phyloP scores from a whole-genome alignment of 2,113 vertebrate genomes.

The Mus spicilegus region DNA sequence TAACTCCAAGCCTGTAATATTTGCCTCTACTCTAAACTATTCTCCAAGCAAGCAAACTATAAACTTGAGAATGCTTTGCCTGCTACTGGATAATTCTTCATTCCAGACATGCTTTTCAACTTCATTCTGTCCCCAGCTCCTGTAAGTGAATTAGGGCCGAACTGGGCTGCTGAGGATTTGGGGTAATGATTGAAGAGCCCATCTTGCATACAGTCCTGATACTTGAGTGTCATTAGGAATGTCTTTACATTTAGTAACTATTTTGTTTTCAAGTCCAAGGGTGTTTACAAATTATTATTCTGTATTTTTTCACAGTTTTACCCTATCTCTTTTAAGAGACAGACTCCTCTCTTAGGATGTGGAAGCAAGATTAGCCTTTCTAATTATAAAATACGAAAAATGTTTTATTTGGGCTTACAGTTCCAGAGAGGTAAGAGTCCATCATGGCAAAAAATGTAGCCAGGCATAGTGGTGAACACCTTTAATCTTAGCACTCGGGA shows the following conservation, averaged over 20 bases:
- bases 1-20: not conserved
- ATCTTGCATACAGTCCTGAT: not conserved
- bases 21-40: not conserved
- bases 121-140: not conserved
- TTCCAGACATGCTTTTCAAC: not conserved
- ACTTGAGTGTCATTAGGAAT: not conserved
- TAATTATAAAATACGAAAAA: constrained; percentile 39
- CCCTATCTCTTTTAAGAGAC: not conserved
- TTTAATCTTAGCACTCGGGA: no score
- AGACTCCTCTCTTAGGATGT: not conserved
- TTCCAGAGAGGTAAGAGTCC: not conserved
- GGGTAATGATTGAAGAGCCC: not conserved
- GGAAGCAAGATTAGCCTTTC: not conserved
- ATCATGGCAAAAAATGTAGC: no score
- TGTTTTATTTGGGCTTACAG: not conserved
- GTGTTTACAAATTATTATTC: not conserved
- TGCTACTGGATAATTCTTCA: not conserved
- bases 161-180: not conserved
- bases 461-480: no score
- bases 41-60: not conserved
- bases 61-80: not conserved
- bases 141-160: not conserved
- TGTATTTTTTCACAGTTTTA: not conserved
- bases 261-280: not conserved
- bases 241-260: not conserved